These are phyloP conservation scores for Chloroceryle aenea DNA, from an alignment of 2,113 vertebrate genomes.

Conservation along the genomic window DNA sequence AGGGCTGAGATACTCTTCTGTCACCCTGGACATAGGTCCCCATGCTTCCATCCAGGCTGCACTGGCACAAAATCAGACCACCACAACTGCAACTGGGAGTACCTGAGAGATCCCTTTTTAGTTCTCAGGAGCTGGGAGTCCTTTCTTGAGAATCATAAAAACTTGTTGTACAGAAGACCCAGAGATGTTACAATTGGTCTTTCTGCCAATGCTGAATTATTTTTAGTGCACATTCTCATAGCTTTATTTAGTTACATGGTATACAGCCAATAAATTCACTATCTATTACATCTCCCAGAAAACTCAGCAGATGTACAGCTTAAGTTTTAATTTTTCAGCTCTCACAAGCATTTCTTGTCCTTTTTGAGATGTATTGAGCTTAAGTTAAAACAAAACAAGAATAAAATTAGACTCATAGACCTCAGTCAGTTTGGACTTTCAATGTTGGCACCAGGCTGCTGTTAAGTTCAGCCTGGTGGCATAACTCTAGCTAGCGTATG, in stretches of 20 bases:
- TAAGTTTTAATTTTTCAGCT: neutral
- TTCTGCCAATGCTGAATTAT: neutral
- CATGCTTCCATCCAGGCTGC: neutral
- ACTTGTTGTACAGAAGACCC: neutral
- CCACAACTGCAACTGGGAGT: neutral
- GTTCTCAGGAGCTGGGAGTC: neutral
- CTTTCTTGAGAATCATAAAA: neutral
- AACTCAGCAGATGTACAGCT: neutral
- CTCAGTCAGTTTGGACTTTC: neutral
- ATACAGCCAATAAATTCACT: neutral
- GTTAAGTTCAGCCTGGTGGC: neutral
- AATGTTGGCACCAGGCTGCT: neutral
- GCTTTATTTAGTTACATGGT: slow-evolving; percentile 24
- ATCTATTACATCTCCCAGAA: neutral
- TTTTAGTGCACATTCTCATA: neutral
- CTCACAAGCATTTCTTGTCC: neutral
- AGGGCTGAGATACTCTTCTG: neutral
- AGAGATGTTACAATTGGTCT: neutral
- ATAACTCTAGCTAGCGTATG: neutral
- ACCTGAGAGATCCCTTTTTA: neutral
- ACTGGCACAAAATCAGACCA: neutral
- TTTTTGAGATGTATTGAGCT: neutral
- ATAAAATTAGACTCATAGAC: neutral
- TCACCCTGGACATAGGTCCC: neutral
- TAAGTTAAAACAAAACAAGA: neutral